These are phyloP conservation scores for Myiopsitta monachus DNA, from an alignment of 2,113 vertebrate species.

Conservation along the genomic window DNA sequence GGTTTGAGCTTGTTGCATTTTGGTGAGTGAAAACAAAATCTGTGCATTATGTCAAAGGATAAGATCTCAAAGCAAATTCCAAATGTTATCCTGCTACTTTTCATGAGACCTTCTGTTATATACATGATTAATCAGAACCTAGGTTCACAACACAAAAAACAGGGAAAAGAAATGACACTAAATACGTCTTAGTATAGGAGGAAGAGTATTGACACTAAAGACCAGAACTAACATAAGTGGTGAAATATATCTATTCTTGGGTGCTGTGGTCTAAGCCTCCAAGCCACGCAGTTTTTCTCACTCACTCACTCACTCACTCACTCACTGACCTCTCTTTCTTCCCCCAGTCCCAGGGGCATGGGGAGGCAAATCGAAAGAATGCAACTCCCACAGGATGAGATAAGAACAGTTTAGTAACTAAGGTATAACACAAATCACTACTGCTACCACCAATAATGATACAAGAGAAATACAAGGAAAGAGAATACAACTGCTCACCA, in stretches of 20 bases:
- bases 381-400: too few species aligned
- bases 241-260: not conserved
- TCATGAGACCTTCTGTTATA: not conserved
- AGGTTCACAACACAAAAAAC: not conserved
- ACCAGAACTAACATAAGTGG: not conserved
- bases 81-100: not conserved
- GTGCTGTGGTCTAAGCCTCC: too few species aligned
- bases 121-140: not conserved
- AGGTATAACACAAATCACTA: too few species aligned
- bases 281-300: too few species aligned
- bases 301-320: too few species aligned
- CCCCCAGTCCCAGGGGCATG: too few species aligned
- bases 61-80: not conserved
- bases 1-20: not conserved
- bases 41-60: not conserved
- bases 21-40: not conserved
- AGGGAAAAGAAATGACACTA: not conserved
- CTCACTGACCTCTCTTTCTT: too few species aligned
- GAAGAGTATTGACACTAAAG: not conserved
- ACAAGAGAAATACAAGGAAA: too few species aligned
- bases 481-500: too few species aligned
- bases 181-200: not conserved
- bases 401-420: too few species aligned
- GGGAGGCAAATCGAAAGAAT: too few species aligned
- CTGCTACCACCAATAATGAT: too few species aligned